phyloP scores from a whole-genome alignment of 1,140 invertebrate genomes.

The Lineus longissimus region DNA sequence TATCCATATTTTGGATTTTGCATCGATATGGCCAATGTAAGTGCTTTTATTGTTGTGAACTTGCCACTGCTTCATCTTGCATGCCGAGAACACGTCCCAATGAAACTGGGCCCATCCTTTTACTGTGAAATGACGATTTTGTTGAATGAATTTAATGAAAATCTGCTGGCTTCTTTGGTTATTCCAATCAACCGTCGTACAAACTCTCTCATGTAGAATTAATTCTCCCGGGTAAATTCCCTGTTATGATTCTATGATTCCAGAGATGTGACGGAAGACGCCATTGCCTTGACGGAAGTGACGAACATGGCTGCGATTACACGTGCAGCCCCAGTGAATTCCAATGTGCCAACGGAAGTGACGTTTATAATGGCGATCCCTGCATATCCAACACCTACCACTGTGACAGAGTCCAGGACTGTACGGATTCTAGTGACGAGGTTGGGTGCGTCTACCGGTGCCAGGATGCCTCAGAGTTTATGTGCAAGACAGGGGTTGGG shows the following conservation, averaged over 20 bases:
- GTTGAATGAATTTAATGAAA: no score
- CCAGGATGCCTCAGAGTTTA: not conserved
- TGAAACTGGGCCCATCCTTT: no score
- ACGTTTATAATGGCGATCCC: not conserved
- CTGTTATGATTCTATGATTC: no score
- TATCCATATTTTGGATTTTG: not conserved
- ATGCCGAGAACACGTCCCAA: no score
- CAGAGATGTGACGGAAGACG: constrained; percentile 89
- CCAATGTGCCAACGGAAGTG: not conserved
- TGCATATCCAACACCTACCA: not conserved
- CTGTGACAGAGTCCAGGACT: not conserved
- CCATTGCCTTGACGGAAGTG: constrained; percentile 88
- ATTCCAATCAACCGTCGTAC: no score
- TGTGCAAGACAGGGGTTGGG: not conserved
- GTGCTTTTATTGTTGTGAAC: no score
- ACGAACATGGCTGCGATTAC: constrained; percentile 64
- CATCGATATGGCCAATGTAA: not conserved
- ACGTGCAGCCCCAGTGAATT: not conserved
- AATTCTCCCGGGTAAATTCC: no score
- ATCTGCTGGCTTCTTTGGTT: no score
- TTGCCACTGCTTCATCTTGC: no score
- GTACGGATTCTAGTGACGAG: not conserved
- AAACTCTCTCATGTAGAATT: no score
- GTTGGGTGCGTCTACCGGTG: not conserved
- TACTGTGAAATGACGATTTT: no score